Percentiles rank a stretch among this genome's conserved stretches.
These are phyloP conservation scores for Bombus affinis DNA, from an alignment of 1,140 invertebrate species.

Conservation along the genomic window DNA sequence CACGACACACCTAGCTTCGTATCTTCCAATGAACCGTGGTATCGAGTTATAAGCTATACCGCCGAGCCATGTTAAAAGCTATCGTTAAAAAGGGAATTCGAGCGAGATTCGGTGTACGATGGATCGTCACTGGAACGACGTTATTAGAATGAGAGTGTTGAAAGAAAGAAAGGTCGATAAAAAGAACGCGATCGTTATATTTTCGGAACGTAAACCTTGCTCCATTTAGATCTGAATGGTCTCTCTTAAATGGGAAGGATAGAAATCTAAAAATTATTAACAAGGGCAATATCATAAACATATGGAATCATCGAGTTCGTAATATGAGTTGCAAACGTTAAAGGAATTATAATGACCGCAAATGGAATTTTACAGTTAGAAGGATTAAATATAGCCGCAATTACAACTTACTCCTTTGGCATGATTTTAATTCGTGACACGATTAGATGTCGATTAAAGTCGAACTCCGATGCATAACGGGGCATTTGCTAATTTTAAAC, in stretches of 20 bases:
- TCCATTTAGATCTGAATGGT: not conserved
- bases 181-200: not conserved
- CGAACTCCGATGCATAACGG: not conserved
- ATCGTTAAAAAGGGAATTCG: constrained; percentile 22
- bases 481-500: not conserved
- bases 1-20: not conserved
- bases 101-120: constrained; percentile 14
- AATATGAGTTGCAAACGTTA: not conserved
- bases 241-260: not conserved
- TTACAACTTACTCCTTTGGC: not conserved
- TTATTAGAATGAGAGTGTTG: not conserved
- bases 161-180: not conserved
- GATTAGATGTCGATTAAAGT: not conserved
- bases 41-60: not conserved
- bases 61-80: not conserved
- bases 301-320: not conserved
- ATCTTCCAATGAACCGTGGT: constrained; percentile 18
- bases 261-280: not conserved
- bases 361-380: not conserved
- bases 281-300: not conserved
- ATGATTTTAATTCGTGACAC: constrained; percentile 5
- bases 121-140: not conserved
- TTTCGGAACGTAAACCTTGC: not conserved
- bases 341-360: not conserved
- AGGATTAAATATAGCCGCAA: not conserved